Evolutionary conservation across 2,113 vertebrate genomes (phyloP).

Genomic region (Clarias macrocephalus): DNA sequence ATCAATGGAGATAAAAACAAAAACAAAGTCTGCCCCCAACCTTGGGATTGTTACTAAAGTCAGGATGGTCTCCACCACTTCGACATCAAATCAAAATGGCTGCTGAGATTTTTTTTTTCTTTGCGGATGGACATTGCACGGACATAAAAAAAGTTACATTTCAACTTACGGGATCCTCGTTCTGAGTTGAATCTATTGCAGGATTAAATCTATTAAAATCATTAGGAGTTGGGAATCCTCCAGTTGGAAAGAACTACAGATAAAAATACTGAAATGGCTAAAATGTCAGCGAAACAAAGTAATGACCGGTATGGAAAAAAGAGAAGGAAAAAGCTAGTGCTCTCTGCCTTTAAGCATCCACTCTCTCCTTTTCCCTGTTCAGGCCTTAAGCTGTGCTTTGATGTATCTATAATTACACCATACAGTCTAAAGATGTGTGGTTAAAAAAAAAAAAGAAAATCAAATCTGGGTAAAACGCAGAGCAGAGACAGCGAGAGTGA

Average conservation of each 20-base stretch:
- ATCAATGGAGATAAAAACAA: background rate
- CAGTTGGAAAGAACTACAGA: background rate
- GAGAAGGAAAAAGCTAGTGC: background rate
- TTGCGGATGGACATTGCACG: too few species aligned
- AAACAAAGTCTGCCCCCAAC: background rate
- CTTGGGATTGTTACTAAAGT: background rate
- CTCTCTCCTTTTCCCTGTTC: conserved; percentile 60
- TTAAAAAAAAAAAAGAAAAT: conserved; percentile 66
- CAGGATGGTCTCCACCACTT: background rate
- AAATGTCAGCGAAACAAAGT: conserved; percentile 32
- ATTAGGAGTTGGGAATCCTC: background rate
- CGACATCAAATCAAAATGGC: background rate
- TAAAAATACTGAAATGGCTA: conserved; percentile 29
- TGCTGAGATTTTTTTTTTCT: background rate
- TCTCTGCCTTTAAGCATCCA: conserved; percentile 26
- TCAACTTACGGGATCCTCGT: too few species aligned
- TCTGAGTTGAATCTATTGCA: background rate
- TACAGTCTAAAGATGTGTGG: conserved; percentile 71
- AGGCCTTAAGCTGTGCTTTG: conserved; percentile 75
- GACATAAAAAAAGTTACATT: background rate
- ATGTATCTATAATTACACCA: conserved; percentile 77
- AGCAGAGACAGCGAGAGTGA: conserved; percentile 63
- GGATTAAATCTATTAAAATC: background rate
- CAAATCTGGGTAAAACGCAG: conserved; percentile 73
- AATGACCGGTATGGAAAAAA: background rate